phyloP scores from a whole-genome alignment of 1,140 invertebrate genomes.

The Lepidurus couesii region DNA sequence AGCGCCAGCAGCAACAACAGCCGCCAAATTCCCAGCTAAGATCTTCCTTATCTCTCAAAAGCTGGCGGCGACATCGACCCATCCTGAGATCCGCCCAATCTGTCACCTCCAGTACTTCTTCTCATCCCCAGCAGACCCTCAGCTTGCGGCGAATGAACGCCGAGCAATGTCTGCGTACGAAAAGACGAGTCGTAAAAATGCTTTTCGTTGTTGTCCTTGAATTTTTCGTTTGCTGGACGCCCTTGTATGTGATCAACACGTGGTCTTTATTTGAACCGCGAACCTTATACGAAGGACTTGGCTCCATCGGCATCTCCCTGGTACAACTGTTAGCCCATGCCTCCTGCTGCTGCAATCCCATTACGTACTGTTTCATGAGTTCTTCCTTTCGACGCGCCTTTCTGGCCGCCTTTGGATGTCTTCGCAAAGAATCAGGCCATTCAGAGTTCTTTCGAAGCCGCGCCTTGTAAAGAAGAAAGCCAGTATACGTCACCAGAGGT shows the following conservation, averaged over 20 bases:
- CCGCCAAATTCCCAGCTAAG: background rate
- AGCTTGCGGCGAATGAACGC: conserved; percentile 43
- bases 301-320: conserved; percentile 51
- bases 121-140: background rate
- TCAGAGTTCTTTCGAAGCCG: background rate
- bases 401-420: conserved; percentile 52
- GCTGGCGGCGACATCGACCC: background rate
- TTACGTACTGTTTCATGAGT: conserved; percentile 73
- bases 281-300: conserved; percentile 49
- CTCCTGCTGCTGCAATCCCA: conserved; percentile 65
- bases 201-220: conserved; percentile 60
- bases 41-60: background rate
- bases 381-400: conserved; percentile 58
- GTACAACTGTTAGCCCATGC: conserved; percentile 62
- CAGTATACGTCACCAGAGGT: background rate
- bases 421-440: background rate
- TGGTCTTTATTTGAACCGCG: conserved; percentile 53
- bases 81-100: background rate
- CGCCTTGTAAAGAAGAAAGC: background rate
- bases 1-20: background rate
- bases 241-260: conserved; percentile 61
- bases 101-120: conserved; percentile 5
- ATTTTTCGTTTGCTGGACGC: conserved; percentile 72
- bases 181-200: conserved; percentile 54
- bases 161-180: conserved; percentile 46